phyloP scores from a whole-genome alignment of 2,797 vertebrate species.

The Chaetodon trifasciatus region DNA sequence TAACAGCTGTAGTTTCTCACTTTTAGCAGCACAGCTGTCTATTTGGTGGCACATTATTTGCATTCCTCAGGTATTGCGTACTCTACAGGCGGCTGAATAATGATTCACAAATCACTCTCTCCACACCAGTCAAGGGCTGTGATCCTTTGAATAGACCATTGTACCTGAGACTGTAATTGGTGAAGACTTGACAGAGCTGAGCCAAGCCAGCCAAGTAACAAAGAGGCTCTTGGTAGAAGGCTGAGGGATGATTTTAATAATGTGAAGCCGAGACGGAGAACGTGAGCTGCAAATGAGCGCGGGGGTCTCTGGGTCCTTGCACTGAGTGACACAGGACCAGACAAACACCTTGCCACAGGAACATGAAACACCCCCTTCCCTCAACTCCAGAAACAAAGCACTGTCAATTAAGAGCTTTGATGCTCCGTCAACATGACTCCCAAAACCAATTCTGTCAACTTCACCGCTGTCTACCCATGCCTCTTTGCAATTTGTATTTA shows the following conservation, averaged over 20 bases:
- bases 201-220: conserved; percentile 98
- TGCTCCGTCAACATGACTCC: conserved; percentile 79
- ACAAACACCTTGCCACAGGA: conserved; percentile 89
- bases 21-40: conserved; percentile 91
- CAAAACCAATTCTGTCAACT: conserved; percentile 81
- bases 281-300: conserved; percentile 96
- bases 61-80: conserved; percentile 98
- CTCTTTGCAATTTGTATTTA: conserved; percentile 76
- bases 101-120: conserved; percentile 99
- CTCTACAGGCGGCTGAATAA: conserved; percentile 96
- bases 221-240: conserved; percentile 96
- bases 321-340: conserved; percentile 98
- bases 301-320: conserved; percentile 95
- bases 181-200: conserved; percentile 98
- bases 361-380: conserved; percentile 84
- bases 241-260: conserved; percentile 99
- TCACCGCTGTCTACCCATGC: conserved; percentile 56
- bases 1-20: conserved; percentile 92
- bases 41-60: conserved; percentile 96
- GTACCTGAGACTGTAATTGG: conserved; percentile 99
- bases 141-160: conserved; percentile 99
- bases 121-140: conserved; percentile 97
- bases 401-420: conserved; percentile 87
- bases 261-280: conserved; percentile 92
- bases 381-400: conserved; percentile 84